phyloP scores from a whole-genome alignment of 2,113 vertebrate genomes.

The Turnix velox region DNA sequence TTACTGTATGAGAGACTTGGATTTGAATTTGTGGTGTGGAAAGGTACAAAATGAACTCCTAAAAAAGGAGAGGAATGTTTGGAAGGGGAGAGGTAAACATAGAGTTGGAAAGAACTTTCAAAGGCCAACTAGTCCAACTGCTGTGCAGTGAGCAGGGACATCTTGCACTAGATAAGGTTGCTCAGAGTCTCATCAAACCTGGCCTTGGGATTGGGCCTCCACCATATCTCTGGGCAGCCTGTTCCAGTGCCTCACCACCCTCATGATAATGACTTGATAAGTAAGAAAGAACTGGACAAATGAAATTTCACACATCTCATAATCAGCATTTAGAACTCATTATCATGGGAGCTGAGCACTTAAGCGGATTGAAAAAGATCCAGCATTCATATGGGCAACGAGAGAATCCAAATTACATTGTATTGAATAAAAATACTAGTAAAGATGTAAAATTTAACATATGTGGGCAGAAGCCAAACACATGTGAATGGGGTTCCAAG shows the following conservation, averaged over 20 bases:
- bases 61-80: background rate
- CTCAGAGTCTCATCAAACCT: too few relatives aligned
- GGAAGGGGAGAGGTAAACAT: background rate
- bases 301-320: background rate
- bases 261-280: background rate
- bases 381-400: background rate
- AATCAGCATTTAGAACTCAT: background rate
- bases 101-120: too few relatives aligned
- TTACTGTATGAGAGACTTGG: background rate
- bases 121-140: too few relatives aligned
- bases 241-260: too few relatives aligned
- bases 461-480: background rate
- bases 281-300: background rate
- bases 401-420: background rate
- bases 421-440: background rate
- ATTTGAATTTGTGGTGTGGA: background rate
- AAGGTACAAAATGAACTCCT: background rate
- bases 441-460: background rate
- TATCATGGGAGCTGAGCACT: background rate
- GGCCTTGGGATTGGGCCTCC: too few relatives aligned
- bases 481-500: background rate
- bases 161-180: too few relatives aligned
- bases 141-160: too few relatives aligned
- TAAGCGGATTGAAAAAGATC: constrained; percentile 2
- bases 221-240: too few relatives aligned